Evolutionary conservation across 2,888 invertebrate species (phyloP).

Genomic region (Dioctria rufipes): DNA sequence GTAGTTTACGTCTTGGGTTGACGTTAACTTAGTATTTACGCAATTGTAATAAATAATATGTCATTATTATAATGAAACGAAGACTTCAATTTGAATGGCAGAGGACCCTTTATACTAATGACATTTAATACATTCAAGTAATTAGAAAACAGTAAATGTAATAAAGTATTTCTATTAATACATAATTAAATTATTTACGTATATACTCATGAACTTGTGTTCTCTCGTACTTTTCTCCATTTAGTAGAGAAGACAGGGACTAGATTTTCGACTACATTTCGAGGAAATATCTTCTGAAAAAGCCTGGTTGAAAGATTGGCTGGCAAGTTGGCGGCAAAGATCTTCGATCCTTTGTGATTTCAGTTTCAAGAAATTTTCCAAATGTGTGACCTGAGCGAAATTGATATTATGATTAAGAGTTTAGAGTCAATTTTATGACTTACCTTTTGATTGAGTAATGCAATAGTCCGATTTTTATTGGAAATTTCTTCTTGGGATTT

Average conservation of each 20-base stretch:
- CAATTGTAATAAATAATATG: too few species aligned
- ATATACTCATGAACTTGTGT: too few species aligned
- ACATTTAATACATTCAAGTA: too few species aligned
- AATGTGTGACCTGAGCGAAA: slow-evolving; percentile 61
- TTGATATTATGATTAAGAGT: background rate
- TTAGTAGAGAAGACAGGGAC: background rate
- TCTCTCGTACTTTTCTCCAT: too few species aligned
- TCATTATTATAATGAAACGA: too few species aligned
- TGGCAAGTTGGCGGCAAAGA: slow-evolving; percentile 65
- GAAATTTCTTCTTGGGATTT: slow-evolving; percentile 62
- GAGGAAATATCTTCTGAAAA: background rate
- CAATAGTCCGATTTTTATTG: slow-evolving; percentile 62
- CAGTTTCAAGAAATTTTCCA: slow-evolving; percentile 67
- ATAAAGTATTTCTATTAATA: too few species aligned
- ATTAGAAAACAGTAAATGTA: too few species aligned
- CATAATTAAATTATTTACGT: too few species aligned
- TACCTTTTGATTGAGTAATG: slow-evolving; percentile 55
- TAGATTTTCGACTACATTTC: slow-evolving; percentile 11
- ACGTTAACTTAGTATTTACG: too few species aligned
- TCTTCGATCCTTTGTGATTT: slow-evolving; percentile 68
- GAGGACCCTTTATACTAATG: too few species aligned
- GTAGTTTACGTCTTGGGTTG: too few species aligned
- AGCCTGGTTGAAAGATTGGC: slow-evolving; percentile 57
- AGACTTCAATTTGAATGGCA: too few species aligned
- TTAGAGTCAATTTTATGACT: background rate